Percentiles rank a stretch among this genome's conserved stretches.
phyloP scores from a whole-genome alignment of 2,888 invertebrate genomes.

The Scaptomyza polygonia region DNA sequence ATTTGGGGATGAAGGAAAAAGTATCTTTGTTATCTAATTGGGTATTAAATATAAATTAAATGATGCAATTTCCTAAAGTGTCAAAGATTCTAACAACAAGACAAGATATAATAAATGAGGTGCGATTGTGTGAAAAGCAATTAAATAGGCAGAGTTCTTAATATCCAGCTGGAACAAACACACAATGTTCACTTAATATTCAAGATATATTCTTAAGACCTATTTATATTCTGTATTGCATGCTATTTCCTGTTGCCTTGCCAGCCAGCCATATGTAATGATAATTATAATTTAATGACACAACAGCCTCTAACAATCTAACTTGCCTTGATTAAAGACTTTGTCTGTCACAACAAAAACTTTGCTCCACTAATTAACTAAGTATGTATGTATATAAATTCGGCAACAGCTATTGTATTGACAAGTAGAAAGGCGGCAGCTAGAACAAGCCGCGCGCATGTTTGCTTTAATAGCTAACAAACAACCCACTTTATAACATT shows the following conservation, averaged over 20 bases:
- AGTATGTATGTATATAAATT: conserved; percentile 6
- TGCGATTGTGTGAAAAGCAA: background rate
- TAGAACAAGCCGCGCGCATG: conserved; percentile 8
- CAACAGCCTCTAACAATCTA: background rate
- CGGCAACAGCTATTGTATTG: background rate
- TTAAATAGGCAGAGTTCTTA: background rate
- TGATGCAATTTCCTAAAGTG: conserved; percentile 22
- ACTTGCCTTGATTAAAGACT: conserved; percentile 4
- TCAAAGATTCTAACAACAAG: background rate
- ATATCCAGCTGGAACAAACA: background rate
- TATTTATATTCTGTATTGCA: background rate
- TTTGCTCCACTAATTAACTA: conserved; percentile 10
- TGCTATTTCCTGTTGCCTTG: background rate
- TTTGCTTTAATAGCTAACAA: conserved; percentile 25
- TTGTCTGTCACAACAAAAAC: conserved; percentile 7
- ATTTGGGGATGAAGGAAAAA: conserved; percentile 4
- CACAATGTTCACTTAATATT: background rate
- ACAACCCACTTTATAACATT: conserved; percentile 48
- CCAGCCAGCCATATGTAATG: background rate
- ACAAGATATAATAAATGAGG: background rate
- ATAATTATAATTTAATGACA: background rate
- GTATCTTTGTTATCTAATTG: conserved; percentile 11
- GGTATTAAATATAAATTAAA: conserved; percentile 15
- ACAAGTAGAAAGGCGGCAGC: background rate
- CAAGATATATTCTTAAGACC: background rate